Conservation (phyloP, 2,888 invertebrate genomes). For the Napeogenes sylphis region DNA sequence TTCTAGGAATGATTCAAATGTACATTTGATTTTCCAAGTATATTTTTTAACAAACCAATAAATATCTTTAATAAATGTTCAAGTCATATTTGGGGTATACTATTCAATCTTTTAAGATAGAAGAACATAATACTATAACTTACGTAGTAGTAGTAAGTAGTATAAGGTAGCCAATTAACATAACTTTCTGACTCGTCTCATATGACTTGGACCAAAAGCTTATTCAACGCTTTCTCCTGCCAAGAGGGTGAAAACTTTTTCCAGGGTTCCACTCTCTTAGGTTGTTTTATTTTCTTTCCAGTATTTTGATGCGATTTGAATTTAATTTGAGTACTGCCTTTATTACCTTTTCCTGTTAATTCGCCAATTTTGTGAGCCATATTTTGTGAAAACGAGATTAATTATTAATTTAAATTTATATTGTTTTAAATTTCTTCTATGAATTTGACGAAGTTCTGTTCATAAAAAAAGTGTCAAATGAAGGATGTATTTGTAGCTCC, state of each 20-base stretch:
- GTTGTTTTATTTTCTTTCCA: constrained; percentile 22
- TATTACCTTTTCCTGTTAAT: constrained; percentile 21
- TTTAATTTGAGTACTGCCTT: constrained; percentile 25
- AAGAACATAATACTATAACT: too few relatives aligned
- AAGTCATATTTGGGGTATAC: too few relatives aligned
- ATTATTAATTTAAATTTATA: not conserved
- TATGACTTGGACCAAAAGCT: constrained; percentile 33
- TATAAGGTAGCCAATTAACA: too few relatives aligned
- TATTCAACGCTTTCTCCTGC: constrained; percentile 45
- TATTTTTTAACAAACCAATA: too few relatives aligned
- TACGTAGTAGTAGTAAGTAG: too few relatives aligned
- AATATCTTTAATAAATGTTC: too few relatives aligned
- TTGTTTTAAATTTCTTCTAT: not conserved
- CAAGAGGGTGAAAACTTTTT: constrained; percentile 59
- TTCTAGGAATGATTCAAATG: too few relatives aligned
- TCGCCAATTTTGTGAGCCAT: constrained; percentile 6
- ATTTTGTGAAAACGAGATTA: constrained; percentile 9
- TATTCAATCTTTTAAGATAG: too few relatives aligned
- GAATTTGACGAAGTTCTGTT: not conserved
- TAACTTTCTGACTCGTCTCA: constrained; percentile 8
- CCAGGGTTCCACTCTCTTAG: constrained; percentile 34
- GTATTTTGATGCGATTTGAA: constrained; percentile 23
- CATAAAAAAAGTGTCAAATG: too few relatives aligned
- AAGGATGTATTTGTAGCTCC: not conserved
- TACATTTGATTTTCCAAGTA: not conserved